Conservation (phyloP, 2,888 invertebrate genomes). For the Meteorus colon region DNA sequence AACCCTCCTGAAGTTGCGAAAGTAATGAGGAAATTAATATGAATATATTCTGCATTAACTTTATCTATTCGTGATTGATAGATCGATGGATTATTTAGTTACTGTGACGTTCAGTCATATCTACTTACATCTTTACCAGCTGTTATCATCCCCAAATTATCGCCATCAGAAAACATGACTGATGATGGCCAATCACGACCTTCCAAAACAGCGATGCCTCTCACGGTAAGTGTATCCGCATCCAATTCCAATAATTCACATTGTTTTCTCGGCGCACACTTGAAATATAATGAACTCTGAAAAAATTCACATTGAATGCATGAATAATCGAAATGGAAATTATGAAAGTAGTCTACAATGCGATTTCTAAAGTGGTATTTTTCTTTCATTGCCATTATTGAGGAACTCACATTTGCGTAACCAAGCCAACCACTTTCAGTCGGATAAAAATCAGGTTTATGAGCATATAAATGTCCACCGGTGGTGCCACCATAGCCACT, state of each 20-base stretch:
- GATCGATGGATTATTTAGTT: background rate
- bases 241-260: constrained; percentile 71
- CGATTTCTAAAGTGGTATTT: too few species aligned
- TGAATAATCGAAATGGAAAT: too few species aligned
- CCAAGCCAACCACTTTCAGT: constrained; percentile 91
- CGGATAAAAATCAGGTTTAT: constrained; percentile 87
- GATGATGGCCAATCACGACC: constrained; percentile 71
- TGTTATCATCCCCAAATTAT: constrained; percentile 85
- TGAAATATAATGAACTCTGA: constrained; percentile 88
- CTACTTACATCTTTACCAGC: constrained; percentile 84
- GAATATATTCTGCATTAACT: too few species aligned
- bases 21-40: background rate
- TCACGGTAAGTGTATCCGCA: constrained; percentile 74
- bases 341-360: too few species aligned
- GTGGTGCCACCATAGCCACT: constrained; percentile 95
- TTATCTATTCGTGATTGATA: too few species aligned
- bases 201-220: constrained; percentile 73
- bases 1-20: constrained; percentile 79
- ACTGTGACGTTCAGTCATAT: background rate
- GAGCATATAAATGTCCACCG: constrained; percentile 90
- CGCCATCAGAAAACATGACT: constrained; percentile 85
- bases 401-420: constrained; percentile 83
- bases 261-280: constrained; percentile 74
- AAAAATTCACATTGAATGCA: constrained; percentile 60
- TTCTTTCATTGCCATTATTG: background rate